These are phyloP conservation scores for Thaumetopoea pityocampa DNA, from an alignment of 1,140 invertebrate species.

Conservation along the genomic window DNA sequence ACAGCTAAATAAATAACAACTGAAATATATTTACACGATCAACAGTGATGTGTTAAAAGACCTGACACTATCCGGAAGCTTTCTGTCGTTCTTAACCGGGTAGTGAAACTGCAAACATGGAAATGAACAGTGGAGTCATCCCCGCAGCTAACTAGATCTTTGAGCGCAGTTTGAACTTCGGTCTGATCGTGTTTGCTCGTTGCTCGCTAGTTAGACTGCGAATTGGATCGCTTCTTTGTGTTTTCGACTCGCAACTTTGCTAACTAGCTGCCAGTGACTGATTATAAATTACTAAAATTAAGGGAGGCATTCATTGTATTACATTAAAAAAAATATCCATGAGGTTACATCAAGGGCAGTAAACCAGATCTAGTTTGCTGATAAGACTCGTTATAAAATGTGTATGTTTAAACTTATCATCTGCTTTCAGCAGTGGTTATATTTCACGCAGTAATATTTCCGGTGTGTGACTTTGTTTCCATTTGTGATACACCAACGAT, in stretches of 20 bases:
- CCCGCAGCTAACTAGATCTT: conserved; percentile 66
- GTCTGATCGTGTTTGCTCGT: conserved; percentile 59
- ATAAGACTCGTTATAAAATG: too few species aligned
- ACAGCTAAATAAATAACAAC: too few species aligned
- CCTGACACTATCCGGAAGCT: conserved; percentile 9
- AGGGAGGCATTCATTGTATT: conserved; percentile 14
- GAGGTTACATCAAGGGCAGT: too few species aligned
- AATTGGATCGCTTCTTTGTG: conserved; percentile 65
- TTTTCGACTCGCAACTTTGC: conserved; percentile 56
- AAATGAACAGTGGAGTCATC: conserved; percentile 42
- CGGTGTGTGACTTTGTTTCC: too few species aligned
- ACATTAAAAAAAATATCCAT: too few species aligned
- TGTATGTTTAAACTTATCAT: too few species aligned
- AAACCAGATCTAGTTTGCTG: too few species aligned
- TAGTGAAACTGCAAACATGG: conserved; percentile 33
- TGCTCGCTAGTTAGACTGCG: conserved; percentile 58
- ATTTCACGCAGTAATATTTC: too few species aligned
- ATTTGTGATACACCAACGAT: too few species aligned
- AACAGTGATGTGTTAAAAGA: conserved; percentile 11
- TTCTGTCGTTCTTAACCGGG: conserved; percentile 22
- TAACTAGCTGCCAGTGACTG: conserved; percentile 62
- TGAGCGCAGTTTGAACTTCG: conserved; percentile 58
- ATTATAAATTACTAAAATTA: conserved; percentile 23
- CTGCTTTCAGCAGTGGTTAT: too few species aligned
- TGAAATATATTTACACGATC: conserved; percentile 13